Conservation (phyloP, 2,797 vertebrate genomes). For the Agapornis canus region DNA sequence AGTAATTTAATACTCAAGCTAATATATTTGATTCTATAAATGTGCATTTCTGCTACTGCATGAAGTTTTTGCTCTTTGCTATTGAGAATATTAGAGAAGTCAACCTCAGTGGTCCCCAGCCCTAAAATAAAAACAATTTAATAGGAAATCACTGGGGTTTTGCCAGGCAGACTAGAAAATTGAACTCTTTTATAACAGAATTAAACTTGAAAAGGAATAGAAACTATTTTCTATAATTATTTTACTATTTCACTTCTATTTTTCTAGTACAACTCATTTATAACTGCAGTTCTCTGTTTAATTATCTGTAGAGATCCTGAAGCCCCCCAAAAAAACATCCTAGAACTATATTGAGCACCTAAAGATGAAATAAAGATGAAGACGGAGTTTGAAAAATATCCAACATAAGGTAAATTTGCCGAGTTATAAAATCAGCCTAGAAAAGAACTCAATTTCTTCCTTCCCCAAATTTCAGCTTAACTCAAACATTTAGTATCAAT, state of each 20-base stretch:
- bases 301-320: neutral
- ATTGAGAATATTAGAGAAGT: neutral
- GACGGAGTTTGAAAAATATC: neutral
- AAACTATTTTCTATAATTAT: neutral
- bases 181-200: neutral
- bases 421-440: neutral
- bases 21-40: neutral
- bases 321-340: neutral
- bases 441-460: neutral
- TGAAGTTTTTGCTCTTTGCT: neutral
- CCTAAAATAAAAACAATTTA: neutral
- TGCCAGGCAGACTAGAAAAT: neutral
- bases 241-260: neutral
- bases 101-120: neutral
- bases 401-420: neutral
- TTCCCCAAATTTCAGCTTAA: neutral
- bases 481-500: neutral
- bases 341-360: neutral
- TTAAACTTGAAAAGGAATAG: neutral
- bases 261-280: neutral
- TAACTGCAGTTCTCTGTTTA: neutral
- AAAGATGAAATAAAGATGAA: neutral
- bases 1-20: neutral
- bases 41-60: neutral
- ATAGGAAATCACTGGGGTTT: neutral